Evolutionary conservation across 2,888 invertebrate genomes (phyloP).

Genomic region (Eustalomyia histrio): DNA sequence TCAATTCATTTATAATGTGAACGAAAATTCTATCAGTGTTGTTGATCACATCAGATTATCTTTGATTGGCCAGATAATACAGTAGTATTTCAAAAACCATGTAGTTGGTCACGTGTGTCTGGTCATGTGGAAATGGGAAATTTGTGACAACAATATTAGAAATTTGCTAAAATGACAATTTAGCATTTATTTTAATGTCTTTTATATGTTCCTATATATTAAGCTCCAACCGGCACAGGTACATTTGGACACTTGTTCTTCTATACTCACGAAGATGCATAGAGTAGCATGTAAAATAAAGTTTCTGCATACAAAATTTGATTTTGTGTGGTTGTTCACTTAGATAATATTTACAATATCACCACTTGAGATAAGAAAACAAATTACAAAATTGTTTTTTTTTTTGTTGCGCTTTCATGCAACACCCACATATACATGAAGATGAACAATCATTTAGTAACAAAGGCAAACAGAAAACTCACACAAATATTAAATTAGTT

Average conservation of each 20-base stretch:
- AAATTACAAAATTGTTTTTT: slow-evolving; percentile 18
- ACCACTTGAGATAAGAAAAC: slow-evolving; percentile 46
- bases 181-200: slow-evolving; percentile 27
- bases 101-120: background rate
- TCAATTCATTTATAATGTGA: too few species aligned
- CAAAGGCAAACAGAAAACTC: slow-evolving; percentile 34
- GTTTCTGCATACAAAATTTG: background rate
- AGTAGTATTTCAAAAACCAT: too few species aligned
- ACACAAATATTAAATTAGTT: slow-evolving; percentile 54
- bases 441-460: slow-evolving; percentile 51
- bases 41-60: too few species aligned
- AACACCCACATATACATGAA: slow-evolving; percentile 47
- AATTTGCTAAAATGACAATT: slow-evolving; percentile 44
- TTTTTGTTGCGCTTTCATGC: slow-evolving; percentile 39
- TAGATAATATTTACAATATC: slow-evolving; percentile 24
- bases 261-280: slow-evolving; percentile 1
- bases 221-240: background rate
- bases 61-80: too few species aligned
- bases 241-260: slow-evolving; percentile 28
- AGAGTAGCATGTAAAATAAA: slow-evolving; percentile 42
- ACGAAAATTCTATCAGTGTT: too few species aligned
- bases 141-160: slow-evolving; percentile 12
- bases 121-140: background rate
- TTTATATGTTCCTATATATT: slow-evolving; percentile 17
- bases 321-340: slow-evolving; percentile 34